These are phyloP conservation scores for Orchesella flavescens DNA, from an alignment of 2,888 invertebrate species.

Conservation along the genomic window DNA sequence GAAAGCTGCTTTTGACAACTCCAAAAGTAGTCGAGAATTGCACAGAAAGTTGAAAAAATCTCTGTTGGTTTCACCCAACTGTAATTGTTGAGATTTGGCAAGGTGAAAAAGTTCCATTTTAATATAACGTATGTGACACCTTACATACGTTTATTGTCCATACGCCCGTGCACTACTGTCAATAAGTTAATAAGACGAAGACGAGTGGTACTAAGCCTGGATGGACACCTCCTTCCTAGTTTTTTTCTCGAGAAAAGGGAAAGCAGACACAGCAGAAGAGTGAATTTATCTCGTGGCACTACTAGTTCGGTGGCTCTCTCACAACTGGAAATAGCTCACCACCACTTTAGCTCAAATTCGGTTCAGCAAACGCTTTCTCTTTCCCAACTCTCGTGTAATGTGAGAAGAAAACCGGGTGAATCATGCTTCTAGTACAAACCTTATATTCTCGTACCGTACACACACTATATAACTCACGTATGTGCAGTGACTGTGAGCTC, in stretches of 20 bases:
- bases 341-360: conserved; percentile 6
- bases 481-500: conserved; percentile 4
- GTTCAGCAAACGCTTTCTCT: conserved; percentile 5
- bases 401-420: conserved; percentile 42
- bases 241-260: too few relatives aligned
- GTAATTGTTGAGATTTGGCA: too few relatives aligned
- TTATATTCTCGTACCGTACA: too few relatives aligned
- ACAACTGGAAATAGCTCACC: conserved; percentile 56
- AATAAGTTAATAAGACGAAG: too few relatives aligned
- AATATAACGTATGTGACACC: too few relatives aligned
- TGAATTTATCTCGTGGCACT: conserved; percentile 39
- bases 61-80: too few relatives aligned
- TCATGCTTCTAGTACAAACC: not conserved
- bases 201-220: not conserved
- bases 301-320: conserved; percentile 56
- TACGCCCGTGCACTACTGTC: too few relatives aligned
- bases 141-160: too few relatives aligned
- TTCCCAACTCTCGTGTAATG: conserved; percentile 12
- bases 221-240: conserved; percentile 11
- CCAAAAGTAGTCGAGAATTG: too few relatives aligned
- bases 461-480: conserved; percentile 21
- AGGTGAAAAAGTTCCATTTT: too few relatives aligned
- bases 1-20: too few relatives aligned
- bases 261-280: not conserved
- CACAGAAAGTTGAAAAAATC: too few relatives aligned